Conservation (phyloP, 2,797 vertebrate genomes). For the Propithecus deckenii region DNA sequence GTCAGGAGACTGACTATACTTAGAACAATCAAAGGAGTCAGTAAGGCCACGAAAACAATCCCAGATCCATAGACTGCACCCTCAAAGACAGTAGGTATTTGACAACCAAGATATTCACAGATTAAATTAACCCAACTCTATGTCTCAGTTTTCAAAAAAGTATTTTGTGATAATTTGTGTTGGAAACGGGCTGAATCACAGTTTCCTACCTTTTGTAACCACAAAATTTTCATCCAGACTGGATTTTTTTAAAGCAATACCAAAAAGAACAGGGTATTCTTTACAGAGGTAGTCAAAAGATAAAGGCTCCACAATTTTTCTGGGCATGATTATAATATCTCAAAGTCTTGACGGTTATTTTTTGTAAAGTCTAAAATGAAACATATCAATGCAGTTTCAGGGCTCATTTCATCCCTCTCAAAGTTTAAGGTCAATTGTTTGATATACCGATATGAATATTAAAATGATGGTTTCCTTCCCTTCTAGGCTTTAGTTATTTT, state of each 20-base stretch:
- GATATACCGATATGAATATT: background rate
- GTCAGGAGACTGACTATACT: background rate
- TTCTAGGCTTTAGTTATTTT: background rate
- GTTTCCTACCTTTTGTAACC: background rate
- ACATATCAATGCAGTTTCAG: background rate
- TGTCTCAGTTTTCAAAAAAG: slow-evolving; percentile 31
- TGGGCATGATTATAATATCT: background rate
- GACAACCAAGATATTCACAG: background rate
- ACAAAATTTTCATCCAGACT: background rate
- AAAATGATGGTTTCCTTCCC: background rate
- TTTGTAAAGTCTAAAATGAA: slow-evolving; percentile 20
- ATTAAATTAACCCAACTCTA: background rate
- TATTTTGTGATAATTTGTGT: background rate
- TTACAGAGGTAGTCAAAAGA: background rate
- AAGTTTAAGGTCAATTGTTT: slow-evolving; percentile 35
- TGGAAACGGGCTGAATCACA: background rate
- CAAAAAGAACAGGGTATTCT: background rate
- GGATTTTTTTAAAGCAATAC: background rate
- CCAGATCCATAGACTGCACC: background rate
- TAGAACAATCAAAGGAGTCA: background rate
- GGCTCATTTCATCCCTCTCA: background rate
- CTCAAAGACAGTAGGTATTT: background rate
- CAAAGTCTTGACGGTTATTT: background rate
- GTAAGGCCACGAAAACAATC: background rate
- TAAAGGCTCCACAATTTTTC: background rate